A percentile compares a stretch with the other conserved stretches of the same genome.
Conservation (phyloP, 2,113 vertebrate species). For the Xenus cinereus region DNA sequence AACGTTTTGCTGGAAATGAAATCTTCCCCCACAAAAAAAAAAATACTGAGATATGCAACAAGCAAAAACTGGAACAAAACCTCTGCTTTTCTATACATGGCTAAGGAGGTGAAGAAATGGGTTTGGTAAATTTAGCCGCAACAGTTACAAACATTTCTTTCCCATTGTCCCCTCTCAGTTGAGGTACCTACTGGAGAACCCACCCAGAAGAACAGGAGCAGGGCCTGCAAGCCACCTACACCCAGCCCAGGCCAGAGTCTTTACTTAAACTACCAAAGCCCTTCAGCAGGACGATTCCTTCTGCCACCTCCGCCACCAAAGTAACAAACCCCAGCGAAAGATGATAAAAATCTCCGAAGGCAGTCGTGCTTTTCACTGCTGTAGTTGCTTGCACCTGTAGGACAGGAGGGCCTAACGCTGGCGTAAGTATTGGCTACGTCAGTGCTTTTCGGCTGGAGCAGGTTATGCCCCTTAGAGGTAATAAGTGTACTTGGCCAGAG, state of each 20-base stretch:
- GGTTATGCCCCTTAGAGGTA: neutral
- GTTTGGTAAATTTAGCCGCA: neutral
- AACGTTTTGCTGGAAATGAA: neutral
- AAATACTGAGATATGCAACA: neutral
- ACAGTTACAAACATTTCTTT: neutral
- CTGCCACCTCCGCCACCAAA: neutral
- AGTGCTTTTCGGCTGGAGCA: neutral
- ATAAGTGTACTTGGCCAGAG: neutral
- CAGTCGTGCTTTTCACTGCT: neutral
- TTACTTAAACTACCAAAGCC: neutral
- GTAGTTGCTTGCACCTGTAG: neutral
- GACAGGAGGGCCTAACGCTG: neutral
- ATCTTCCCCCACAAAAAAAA: neutral
- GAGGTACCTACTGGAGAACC: neutral
- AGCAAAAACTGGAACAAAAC: neutral
- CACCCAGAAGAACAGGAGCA: accelerated
- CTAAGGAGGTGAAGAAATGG: neutral
- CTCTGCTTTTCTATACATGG: neutral
- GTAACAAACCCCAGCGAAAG: neutral
- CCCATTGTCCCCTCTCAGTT: too few species aligned
- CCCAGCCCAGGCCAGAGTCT: neutral
- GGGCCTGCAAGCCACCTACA: neutral
- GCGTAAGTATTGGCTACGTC: neutral
- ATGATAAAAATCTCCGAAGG: neutral
- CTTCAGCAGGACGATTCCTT: accelerated